A percentile compares a stretch with the other conserved stretches of the same genome.
phyloP scores from a whole-genome alignment of 1,140 invertebrate genomes.

The Babylonia areolata region DNA sequence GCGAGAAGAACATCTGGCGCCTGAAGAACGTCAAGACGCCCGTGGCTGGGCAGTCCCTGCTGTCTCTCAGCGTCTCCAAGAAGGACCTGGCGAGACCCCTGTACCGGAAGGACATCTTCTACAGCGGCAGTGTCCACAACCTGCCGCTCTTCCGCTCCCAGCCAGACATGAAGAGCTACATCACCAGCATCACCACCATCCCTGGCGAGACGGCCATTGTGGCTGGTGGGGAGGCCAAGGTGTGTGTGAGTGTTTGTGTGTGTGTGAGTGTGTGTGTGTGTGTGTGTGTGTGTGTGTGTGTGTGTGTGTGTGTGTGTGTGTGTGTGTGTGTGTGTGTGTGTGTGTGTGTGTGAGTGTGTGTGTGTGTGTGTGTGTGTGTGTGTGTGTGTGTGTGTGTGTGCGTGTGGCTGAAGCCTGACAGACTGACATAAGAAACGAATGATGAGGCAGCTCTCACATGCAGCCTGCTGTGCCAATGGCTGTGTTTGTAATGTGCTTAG shows the following conservation, averaged over 20 bases:
- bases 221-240: conserved; percentile 72
- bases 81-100: conserved; percentile 88
- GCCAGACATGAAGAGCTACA: conserved; percentile 84
- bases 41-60: conserved; percentile 14
- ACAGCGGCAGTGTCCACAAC: conserved; percentile 94
- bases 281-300: conserved; percentile 70
- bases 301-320: conserved; percentile 24
- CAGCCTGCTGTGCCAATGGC: no score
- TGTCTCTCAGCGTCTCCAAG: conserved; percentile 55
- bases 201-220: conserved; percentile 60
- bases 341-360: conserved; percentile 13
- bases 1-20: conserved; percentile 44
- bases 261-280: conserved; percentile 13
- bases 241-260: conserved; percentile 32
- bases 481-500: no score
- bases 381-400: neutral
- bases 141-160: conserved; percentile 92
- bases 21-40: conserved; percentile 33
- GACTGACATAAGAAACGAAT: no score
- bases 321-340: conserved; percentile 30
- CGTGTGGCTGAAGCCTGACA: no score
- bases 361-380: conserved; percentile 2
- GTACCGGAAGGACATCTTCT: conserved; percentile 98
- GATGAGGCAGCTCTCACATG: no score
- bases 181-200: conserved; percentile 73